Base-by-base conservation (phyloP, 2,797 vertebrate species). In the Gallinago stenura region DNA sequence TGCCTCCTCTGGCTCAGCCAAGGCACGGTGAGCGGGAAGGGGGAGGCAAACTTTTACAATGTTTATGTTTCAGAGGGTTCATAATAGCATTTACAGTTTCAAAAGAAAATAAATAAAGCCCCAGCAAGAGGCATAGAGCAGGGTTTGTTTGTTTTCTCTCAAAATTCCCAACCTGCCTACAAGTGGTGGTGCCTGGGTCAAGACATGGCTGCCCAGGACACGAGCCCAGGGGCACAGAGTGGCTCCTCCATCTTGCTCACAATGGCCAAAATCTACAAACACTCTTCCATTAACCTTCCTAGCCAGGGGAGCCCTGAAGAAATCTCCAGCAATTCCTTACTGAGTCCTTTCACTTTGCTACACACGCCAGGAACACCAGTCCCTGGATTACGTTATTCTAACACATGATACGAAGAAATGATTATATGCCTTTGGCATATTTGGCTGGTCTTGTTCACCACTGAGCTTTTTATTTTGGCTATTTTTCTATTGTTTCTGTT, bases 311-410 rank as follows among this genome's bases (percentile, higher is more conserved):
- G 31, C n/a, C 64, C 77, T 20, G 33, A 62, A 56, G 65, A 75
- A 83, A 65, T 15, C 68, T 64, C 81, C 62, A 75, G 46, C 84
- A 83, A 64, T 7, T 93, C 89, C 68, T 58, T 26, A 66, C n/a
- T 4, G 51, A 76, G 83, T 20, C 75, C 61, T 61, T 57, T 31
- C 2, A 1, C 71, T 77, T 85, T 77, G 64, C 77, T 68, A 58
- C 33, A 66, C 19, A 2, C 2, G 6, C 53, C 82, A 35, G 68
- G 72, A 92, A 46, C 9, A 11, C 45, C 61, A 81, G 62, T 75
- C 89, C 90, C n/a, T 81, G 53, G 60, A 80, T 81, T 51, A 50
- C 69, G 10, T 76, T 84, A 57, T 50, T 95, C 79, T 45, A 81
- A 71, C 62, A 60, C 56, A 15, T 0, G 12, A 54, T 25, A 86